Conservation (phyloP, 2,888 invertebrate species). For the Charanyca ferruginea region DNA sequence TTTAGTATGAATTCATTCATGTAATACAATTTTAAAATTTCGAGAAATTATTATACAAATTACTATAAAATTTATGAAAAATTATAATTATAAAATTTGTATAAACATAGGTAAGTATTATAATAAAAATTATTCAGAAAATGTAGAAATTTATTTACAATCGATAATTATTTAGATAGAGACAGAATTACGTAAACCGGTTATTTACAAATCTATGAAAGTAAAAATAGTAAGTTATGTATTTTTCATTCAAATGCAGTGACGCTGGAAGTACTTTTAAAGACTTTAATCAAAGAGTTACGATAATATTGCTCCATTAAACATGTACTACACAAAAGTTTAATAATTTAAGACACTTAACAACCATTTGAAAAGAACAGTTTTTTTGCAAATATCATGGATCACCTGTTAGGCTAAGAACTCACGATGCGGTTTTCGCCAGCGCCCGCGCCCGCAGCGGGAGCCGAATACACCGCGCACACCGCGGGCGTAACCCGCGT, state of each 20-base stretch:
- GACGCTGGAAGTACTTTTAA: neutral
- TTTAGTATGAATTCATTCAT: conserved; percentile 15
- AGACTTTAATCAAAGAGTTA: no score
- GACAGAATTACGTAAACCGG: conserved; percentile 29
- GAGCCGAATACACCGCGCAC: no score
- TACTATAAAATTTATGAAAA: conserved; percentile 5
- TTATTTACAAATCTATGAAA: conserved; percentile 68
- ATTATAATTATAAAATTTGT: conserved; percentile 4
- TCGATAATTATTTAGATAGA: conserved; percentile 18
- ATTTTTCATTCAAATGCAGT: conserved; percentile 46
- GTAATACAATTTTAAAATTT: conserved; percentile 23
- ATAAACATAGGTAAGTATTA: conserved; percentile 21
- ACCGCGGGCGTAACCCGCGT: no score
- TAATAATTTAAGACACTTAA: no score
- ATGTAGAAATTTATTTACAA: conserved; percentile 55
- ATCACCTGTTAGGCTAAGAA: no score
- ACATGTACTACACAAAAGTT: no score
- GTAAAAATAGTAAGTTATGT: conserved; percentile 7
- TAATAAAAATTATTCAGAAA: conserved; percentile 35
- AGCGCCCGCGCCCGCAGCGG: no score
- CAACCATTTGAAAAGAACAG: no score
- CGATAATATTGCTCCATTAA: no score
- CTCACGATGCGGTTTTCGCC: no score
- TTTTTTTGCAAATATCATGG: no score
- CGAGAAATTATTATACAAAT: conserved; percentile 4